Evolutionary conservation across 2,113 vertebrate species (phyloP).

Genomic region (Psephotus haematonotus): DNA sequence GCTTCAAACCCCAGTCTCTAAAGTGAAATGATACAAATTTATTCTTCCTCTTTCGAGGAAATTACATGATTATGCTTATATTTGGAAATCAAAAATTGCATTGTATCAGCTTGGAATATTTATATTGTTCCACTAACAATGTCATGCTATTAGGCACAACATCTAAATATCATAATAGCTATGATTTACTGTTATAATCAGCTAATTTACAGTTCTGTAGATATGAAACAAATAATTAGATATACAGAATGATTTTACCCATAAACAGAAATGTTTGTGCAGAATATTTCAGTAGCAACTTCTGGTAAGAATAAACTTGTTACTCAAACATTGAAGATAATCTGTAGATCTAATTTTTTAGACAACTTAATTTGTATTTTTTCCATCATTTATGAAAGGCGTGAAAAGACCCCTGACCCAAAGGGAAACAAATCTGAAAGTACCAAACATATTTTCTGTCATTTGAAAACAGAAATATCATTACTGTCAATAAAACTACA

Average conservation of each 20-base stretch:
- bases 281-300: background rate
- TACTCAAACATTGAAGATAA: background rate
- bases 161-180: background rate
- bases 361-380: background rate
- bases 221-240: background rate
- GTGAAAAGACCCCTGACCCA: background rate
- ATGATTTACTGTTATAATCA: background rate
- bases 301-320: conserved; percentile 3
- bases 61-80: background rate
- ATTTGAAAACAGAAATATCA: conserved; percentile 37
- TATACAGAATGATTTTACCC: background rate
- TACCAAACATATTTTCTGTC: conserved; percentile 15
- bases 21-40: background rate
- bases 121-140: background rate
- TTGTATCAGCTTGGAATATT: background rate
- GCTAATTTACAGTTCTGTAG: background rate
- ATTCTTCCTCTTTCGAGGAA: background rate
- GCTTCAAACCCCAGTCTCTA: background rate
- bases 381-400: background rate
- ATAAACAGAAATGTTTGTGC: background rate
- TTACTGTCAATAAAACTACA: conserved; percentile 33
- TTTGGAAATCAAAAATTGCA: background rate
- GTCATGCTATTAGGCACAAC: background rate
- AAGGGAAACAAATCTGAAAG: conserved; percentile 16
- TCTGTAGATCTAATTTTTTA: background rate